These are phyloP conservation scores for Cynocephalus volans DNA, from an alignment of 2,113 vertebrate genomes.

Conservation along the genomic window DNA sequence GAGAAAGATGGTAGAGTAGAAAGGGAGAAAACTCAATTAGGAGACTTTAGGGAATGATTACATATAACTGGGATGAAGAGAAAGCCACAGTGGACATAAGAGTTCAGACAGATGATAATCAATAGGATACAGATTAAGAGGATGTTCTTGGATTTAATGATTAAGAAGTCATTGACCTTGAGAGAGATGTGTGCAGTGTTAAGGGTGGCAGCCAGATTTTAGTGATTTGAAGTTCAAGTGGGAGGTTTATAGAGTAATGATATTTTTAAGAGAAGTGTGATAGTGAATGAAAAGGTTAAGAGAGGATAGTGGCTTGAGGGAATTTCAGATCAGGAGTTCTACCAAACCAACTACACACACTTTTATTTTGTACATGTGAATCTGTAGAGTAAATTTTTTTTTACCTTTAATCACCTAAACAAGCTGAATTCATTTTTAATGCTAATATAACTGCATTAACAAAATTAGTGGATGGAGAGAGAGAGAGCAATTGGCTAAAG, in stretches of 20 bases:
- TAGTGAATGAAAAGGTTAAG: neutral
- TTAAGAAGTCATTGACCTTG: neutral
- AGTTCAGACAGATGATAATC: neutral
- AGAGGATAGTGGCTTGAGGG: neutral
- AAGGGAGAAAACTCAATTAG: neutral
- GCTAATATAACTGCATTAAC: constrained; percentile 1
- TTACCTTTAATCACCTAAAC: constrained; percentile 5
- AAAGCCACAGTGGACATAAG: neutral
- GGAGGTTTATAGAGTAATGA: constrained; percentile 8
- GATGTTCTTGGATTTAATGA: neutral
- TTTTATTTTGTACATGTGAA: neutral
- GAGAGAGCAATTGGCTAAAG: too few species aligned
- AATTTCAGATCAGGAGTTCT: neutral
- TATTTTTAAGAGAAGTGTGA: constrained; percentile 5
- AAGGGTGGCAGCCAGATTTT: neutral
- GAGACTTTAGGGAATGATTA: neutral
- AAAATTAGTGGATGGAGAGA: neutral
- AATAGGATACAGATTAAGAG: constrained; percentile 20
- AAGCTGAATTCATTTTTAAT: constrained; percentile 45
- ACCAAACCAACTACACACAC: neutral
- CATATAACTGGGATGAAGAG: neutral
- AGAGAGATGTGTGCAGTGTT: neutral
- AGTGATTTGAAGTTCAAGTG: neutral
- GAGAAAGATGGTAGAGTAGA: neutral
- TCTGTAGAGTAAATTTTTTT: constrained; percentile 9